Conservation (phyloP, 2,888 invertebrate genomes). For the Oligia fasciuncula region DNA sequence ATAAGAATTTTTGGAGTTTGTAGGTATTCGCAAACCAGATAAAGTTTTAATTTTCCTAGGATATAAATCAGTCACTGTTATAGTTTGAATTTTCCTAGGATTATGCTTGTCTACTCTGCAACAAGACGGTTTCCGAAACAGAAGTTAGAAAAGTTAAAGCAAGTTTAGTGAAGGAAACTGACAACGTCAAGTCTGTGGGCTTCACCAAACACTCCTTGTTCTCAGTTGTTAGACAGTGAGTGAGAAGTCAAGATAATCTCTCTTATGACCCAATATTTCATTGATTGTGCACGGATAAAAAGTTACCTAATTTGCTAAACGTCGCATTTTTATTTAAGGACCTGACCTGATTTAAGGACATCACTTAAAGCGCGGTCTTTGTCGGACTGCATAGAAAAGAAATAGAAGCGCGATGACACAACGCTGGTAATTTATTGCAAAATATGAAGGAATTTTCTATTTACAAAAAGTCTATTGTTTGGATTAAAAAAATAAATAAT, state of each 20-base stretch:
- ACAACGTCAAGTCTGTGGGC: background rate
- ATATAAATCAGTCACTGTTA: background rate
- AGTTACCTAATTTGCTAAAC: background rate
- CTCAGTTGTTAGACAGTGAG: background rate
- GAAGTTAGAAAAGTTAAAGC: slow-evolving; percentile 15
- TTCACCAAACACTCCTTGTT: background rate
- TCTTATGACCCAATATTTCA: too few species aligned
- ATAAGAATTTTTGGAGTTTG: background rate
- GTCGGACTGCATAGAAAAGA: too few species aligned
- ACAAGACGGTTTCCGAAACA: background rate
- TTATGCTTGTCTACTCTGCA: background rate
- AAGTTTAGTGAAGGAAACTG: slow-evolving; percentile 18
- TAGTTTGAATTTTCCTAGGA: background rate
- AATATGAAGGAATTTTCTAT: too few species aligned
- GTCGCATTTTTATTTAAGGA: background rate
- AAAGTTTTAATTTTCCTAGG: background rate
- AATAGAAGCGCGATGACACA: too few species aligned
- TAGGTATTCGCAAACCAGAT: background rate
- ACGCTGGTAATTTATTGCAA: too few species aligned
- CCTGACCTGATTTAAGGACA: too few species aligned
- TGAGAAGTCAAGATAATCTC: background rate
- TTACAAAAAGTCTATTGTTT: too few species aligned
- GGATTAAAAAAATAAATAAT: too few species aligned
- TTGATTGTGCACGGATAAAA: background rate
- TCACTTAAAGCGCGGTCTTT: too few species aligned